Conservation (phyloP, 1,140 invertebrate species). For the Tribolium madens region DNA sequence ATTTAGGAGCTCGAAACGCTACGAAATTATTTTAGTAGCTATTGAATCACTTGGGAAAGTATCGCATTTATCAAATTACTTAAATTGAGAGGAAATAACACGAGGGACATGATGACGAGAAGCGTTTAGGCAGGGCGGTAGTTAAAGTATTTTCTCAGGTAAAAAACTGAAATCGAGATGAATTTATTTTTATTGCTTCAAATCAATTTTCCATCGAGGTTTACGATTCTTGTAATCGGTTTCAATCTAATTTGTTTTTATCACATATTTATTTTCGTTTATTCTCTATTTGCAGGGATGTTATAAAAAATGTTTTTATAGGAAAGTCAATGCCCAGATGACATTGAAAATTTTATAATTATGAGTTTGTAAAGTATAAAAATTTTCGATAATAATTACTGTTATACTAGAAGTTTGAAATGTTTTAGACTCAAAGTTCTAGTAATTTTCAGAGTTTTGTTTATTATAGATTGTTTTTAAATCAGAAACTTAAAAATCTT, state of each 20-base stretch:
- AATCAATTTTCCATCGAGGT: not conserved
- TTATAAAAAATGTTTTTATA: too few species aligned
- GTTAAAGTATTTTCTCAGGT: not conserved
- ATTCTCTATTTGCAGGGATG: too few species aligned
- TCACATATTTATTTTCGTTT: conserved; percentile 1
- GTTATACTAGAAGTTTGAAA: too few species aligned
- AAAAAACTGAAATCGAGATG: not conserved
- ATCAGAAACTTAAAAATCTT: too few species aligned
- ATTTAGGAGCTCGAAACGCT: not conserved
- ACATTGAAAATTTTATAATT: too few species aligned
- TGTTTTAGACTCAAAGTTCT: too few species aligned
- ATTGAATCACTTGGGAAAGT: not conserved
- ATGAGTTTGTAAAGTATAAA: too few species aligned
- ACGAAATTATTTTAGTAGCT: not conserved
- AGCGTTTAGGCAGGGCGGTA: not conserved
- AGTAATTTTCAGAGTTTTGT: too few species aligned
- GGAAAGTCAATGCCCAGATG: too few species aligned
- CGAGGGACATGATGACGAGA: not conserved
- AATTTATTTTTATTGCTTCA: not conserved
- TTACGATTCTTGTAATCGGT: not conserved
- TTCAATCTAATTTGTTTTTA: not conserved
- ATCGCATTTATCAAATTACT: not conserved
- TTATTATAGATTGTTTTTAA: too few species aligned
- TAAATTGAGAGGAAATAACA: not conserved
- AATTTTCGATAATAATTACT: too few species aligned